Evolutionary conservation across 2,888 invertebrate species (phyloP).

Genomic region (Strigamia crassipes): DNA sequence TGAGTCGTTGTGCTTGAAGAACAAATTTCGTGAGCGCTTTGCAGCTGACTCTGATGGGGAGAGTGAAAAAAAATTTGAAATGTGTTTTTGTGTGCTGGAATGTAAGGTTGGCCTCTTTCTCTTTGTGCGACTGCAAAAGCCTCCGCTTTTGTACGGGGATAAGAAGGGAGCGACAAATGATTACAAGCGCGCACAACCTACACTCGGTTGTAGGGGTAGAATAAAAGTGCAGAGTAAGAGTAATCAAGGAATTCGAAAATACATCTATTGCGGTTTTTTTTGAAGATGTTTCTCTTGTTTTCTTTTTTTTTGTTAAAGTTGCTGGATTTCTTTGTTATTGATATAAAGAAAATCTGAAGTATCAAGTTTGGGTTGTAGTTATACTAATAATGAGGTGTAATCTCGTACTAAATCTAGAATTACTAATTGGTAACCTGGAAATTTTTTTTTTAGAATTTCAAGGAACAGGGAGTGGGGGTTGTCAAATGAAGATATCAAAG

Average conservation of each 20-base stretch:
- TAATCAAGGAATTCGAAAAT: conserved; percentile 24
- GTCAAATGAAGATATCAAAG: background rate
- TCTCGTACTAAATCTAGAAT: background rate
- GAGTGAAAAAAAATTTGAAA: conserved; percentile 17
- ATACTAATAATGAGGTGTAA: background rate
- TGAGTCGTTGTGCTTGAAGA: conserved; percentile 42
- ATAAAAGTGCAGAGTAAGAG: conserved; percentile 2
- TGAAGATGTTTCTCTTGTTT: background rate
- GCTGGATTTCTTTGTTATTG: background rate
- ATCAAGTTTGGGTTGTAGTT: background rate
- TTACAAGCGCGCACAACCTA: conserved; percentile 32
- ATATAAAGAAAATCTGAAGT: background rate
- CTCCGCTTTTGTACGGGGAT: conserved; percentile 24
- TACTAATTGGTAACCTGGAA: background rate
- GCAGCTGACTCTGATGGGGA: conserved; percentile 32
- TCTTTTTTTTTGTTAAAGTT: background rate
- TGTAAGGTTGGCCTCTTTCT: conserved; percentile 38
- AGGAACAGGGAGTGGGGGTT: background rate
- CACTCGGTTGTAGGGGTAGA: background rate
- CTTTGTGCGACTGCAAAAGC: conserved; percentile 34
- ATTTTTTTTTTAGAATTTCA: too few species aligned
- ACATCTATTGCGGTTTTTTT: background rate
- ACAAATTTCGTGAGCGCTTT: conserved; percentile 40
- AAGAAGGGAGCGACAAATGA: conserved; percentile 40
- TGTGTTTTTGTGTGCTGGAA: conserved; percentile 34